Evolutionary conservation across 2,113 vertebrate genomes (phyloP).

Genomic region (Ploceus nigricollis): DNA sequence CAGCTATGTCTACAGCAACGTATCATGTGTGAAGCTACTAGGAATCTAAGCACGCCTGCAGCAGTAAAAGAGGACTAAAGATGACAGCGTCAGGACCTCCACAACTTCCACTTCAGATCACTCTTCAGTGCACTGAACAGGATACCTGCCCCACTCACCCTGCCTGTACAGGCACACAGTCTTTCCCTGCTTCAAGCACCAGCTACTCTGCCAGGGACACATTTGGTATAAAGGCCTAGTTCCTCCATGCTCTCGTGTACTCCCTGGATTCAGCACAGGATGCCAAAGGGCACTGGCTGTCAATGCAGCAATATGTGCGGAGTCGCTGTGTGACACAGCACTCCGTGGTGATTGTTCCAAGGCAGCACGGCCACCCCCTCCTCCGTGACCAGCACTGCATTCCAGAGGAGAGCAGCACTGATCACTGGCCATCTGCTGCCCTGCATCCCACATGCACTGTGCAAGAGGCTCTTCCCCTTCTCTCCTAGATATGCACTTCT

Average conservation of each 20-base stretch:
- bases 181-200: not conserved
- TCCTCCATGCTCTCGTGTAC: not conserved
- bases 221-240: not conserved
- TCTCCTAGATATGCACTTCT: not conserved
- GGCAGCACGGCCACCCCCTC: accelerated
- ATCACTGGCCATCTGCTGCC: not conserved
- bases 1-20: not conserved
- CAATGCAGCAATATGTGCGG: not conserved
- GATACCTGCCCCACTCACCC: not conserved
- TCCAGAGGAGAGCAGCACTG: not conserved
- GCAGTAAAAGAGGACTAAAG: not conserved
- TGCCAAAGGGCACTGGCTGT: not conserved
- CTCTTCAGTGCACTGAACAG: not conserved
- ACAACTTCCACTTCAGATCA: not conserved
- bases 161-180: not conserved
- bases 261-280: not conserved
- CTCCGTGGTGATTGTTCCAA: not conserved
- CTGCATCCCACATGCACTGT: accelerated
- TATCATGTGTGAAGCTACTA: not conserved
- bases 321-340: not conserved
- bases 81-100: accelerated
- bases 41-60: not conserved
- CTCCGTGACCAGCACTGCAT: accelerated
- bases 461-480: not conserved
- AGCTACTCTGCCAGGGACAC: not conserved